These are phyloP conservation scores for Hemitrygon akajei DNA, from an alignment of 2,797 vertebrate genomes.

Conservation along the genomic window DNA sequence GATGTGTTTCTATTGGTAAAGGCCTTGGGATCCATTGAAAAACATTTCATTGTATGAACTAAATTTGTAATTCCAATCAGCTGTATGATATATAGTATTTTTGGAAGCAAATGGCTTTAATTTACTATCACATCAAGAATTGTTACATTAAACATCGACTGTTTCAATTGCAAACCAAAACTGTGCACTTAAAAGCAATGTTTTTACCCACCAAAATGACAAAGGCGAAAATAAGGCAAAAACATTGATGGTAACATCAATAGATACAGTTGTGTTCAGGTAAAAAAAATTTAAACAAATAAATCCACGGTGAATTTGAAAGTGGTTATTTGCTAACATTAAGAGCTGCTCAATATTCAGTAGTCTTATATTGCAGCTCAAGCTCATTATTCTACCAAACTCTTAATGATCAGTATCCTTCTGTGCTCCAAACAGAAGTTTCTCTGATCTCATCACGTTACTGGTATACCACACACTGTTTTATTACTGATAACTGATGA, in stretches of 20 bases:
- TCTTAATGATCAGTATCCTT: not conserved
- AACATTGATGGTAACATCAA: not conserved
- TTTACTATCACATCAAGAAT: not conserved
- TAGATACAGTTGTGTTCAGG: not conserved
- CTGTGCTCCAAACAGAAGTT: not conserved
- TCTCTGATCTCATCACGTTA: not conserved
- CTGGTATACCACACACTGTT: not conserved
- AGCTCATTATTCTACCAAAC: not conserved
- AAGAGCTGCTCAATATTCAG: too few relatives aligned
- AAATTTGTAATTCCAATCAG: too few relatives aligned
- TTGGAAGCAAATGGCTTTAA: too few relatives aligned
- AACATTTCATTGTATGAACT: not conserved
- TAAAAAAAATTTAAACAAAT: too few relatives aligned
- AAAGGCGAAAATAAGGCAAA: not conserved
- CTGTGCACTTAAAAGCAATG: too few relatives aligned
- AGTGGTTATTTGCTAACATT: too few relatives aligned
- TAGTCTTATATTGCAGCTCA: too few relatives aligned
- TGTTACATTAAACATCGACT: not conserved
- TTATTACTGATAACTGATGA: too few relatives aligned
- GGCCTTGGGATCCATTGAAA: too few relatives aligned
- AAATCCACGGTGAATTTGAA: too few relatives aligned
- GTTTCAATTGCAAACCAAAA: not conserved
- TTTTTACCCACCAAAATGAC: not conserved
- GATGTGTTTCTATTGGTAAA: too few relatives aligned
- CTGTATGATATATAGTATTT: too few relatives aligned